phyloP scores from a whole-genome alignment of 2,797 vertebrate species.

The Alectoris magna region DNA sequence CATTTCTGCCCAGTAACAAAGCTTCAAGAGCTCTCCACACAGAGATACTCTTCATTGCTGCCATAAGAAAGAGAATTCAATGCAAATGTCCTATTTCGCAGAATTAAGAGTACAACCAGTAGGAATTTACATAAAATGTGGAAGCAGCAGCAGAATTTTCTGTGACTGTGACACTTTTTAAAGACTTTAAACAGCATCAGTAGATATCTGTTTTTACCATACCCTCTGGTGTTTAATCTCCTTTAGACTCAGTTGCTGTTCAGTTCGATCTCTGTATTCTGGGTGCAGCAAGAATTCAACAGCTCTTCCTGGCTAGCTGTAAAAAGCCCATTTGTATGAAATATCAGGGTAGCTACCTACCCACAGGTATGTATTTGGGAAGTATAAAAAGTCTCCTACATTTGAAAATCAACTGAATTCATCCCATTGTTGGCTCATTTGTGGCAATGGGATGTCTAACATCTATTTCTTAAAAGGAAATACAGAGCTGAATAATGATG shows the following conservation, averaged over 20 bases:
- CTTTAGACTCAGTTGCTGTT: background rate
- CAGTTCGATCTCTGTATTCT: background rate
- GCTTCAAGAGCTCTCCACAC: background rate
- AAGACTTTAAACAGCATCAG: background rate
- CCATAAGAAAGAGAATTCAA: background rate
- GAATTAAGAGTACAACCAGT: background rate
- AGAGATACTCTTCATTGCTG: background rate
- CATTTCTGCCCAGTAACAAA: background rate
- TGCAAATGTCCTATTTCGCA: background rate
- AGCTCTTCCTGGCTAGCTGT: background rate
- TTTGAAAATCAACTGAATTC: background rate
- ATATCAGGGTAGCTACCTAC: background rate
- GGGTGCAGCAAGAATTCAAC: background rate
- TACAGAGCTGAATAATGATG: background rate
- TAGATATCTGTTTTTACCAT: background rate
- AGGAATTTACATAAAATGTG: background rate
- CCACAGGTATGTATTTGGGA: background rate
- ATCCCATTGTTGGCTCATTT: background rate
- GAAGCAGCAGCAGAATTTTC: background rate
- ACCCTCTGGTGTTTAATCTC: background rate
- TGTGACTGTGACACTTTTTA: background rate
- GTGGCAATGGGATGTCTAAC: background rate
- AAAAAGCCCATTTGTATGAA: background rate
- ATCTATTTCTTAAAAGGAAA: background rate
- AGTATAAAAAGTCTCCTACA: background rate